Percentiles rank a stretch among this genome's conserved stretches.
These are phyloP conservation scores for Thalassophryne amazonica DNA, from an alignment of 2,797 vertebrate species.

Conservation along the genomic window DNA sequence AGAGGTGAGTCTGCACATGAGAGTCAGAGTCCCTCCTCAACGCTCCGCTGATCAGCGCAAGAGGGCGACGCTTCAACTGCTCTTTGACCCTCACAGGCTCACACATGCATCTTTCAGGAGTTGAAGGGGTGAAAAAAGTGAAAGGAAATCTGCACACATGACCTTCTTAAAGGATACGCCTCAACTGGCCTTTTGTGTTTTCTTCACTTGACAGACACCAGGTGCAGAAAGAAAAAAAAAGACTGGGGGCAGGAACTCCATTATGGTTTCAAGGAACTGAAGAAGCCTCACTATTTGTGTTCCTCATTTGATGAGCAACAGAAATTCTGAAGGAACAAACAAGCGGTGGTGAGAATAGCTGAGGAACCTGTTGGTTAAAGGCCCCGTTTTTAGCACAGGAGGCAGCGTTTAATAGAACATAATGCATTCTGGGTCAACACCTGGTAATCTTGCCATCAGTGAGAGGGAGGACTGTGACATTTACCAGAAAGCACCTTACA, in stretches of 20 bases:
- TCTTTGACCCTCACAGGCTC: conserved; percentile 38
- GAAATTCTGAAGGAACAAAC: too few species aligned
- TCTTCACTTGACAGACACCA: conserved; percentile 77
- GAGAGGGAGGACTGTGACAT: conserved; percentile 61
- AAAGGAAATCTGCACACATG: conserved; percentile 76
- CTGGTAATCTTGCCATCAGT: conserved; percentile 71
- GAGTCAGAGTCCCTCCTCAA: conserved; percentile 3
- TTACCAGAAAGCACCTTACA: conserved; percentile 63
- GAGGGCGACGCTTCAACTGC: conserved; percentile 5
- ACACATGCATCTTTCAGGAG: conserved; percentile 54
- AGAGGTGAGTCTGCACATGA: not conserved
- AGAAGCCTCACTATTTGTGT: too few species aligned
- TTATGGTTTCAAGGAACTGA: conserved; percentile 15
- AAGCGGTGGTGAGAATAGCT: too few species aligned
- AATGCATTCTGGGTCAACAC: conserved; percentile 77
- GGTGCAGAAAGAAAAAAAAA: conserved; percentile 60
- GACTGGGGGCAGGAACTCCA: not conserved
- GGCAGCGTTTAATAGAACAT: conserved; percentile 68
- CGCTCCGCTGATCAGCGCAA: conserved; percentile 4
- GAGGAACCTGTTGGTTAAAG: too few species aligned
- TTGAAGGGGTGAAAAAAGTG: conserved; percentile 60
- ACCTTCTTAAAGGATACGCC: conserved; percentile 73
- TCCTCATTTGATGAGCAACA: too few species aligned
- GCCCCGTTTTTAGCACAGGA: too few species aligned
- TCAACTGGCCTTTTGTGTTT: conserved; percentile 72